Percentiles rank a stretch among this genome's conserved stretches.
phyloP scores from a whole-genome alignment of 2,888 invertebrate genomes.

The Adineta ricciae region DNA sequence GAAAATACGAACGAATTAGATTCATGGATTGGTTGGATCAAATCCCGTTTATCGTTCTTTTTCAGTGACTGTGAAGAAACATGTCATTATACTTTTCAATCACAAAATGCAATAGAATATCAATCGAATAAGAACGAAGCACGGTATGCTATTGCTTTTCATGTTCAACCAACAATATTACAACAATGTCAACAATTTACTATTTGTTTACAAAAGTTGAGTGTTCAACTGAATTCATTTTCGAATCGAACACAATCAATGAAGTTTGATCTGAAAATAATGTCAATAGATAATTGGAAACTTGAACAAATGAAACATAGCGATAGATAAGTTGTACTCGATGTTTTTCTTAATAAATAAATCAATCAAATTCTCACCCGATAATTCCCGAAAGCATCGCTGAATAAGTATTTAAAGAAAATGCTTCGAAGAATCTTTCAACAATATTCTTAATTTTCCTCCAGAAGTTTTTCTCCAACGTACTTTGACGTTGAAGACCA shows the following conservation, averaged over 20 bases:
- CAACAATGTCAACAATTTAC: background rate
- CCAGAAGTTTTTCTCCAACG: too few species aligned
- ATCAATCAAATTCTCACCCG: too few species aligned
- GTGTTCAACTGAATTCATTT: background rate
- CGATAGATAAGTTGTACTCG: too few species aligned
- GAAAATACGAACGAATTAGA: background rate
- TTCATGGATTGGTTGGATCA: background rate
- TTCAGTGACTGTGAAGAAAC: background rate
- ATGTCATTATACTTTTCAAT: background rate
- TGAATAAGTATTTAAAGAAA: too few species aligned
- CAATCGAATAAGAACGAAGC: background rate
- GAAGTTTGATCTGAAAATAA: background rate
- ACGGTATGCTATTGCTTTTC: background rate
- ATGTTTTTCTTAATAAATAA: too few species aligned
- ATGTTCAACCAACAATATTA: background rate
- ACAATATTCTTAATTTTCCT: too few species aligned
- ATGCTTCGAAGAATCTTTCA: too few species aligned
- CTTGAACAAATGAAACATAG: too few species aligned
- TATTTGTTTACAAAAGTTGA: background rate
- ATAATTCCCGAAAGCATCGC: too few species aligned
- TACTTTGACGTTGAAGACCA: too few species aligned
- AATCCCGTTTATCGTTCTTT: background rate
- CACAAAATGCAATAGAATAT: background rate
- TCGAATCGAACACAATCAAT: background rate
- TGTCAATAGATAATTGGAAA: background rate